Percentiles rank a stretch among this genome's conserved stretches.
Evolutionary conservation across 2,113 vertebrate species (phyloP).

Genomic region (Ramphastos sulfuratus): DNA sequence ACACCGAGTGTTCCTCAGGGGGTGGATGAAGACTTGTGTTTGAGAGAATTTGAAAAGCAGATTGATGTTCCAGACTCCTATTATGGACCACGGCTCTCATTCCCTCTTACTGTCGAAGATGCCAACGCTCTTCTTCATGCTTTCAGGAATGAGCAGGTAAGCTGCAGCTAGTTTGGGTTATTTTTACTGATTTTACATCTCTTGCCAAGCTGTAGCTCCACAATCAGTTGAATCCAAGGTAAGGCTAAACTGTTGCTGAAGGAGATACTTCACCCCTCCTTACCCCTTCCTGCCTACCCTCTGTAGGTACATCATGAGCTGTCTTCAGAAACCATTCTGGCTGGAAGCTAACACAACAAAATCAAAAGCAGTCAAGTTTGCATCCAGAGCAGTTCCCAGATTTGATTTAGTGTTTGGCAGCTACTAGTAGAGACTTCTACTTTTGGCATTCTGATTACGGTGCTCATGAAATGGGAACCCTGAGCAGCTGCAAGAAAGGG

Average conservation of each 20-base stretch:
- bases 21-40: slow-evolving; percentile 38
- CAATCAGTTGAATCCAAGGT: not conserved
- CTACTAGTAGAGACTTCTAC: not conserved
- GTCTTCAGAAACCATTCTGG: not conserved
- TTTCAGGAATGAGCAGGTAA: slow-evolving; percentile 89
- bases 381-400: not conserved
- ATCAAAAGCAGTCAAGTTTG: not conserved
- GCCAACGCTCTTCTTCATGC: slow-evolving; percentile 83
- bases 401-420: not conserved
- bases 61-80: slow-evolving; percentile 86
- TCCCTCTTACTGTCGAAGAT: slow-evolving; percentile 86
- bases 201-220: not conserved
- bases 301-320: not conserved
- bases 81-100: slow-evolving; percentile 85
- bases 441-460: not conserved
- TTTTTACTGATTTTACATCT: not conserved
- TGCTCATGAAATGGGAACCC: not conserved
- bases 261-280: not conserved
- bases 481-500: not conserved
- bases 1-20: slow-evolving; percentile 56
- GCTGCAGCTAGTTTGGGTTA: not conserved
- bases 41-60: slow-evolving; percentile 73
- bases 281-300: not conserved
- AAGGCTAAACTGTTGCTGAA: not conserved
- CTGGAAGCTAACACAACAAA: not conserved